These are phyloP conservation scores for Passer montanus DNA, from an alignment of 2,113 vertebrate genomes.

Conservation along the genomic window DNA sequence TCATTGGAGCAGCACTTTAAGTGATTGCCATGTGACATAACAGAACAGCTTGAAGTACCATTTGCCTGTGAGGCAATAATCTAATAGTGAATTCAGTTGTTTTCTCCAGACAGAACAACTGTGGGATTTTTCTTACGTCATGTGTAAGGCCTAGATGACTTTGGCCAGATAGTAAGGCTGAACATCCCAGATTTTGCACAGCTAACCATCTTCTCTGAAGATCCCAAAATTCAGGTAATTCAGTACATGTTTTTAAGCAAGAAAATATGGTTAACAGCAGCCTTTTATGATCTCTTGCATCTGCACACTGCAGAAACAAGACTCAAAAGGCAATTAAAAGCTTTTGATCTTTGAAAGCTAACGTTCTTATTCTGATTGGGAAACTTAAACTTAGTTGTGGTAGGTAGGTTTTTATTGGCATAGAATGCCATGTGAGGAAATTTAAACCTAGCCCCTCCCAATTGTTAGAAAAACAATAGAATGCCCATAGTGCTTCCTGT, in stretches of 20 bases:
- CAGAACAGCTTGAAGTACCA: neutral
- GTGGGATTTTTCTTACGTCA: neutral
- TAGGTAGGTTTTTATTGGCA: neutral
- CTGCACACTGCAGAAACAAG: neutral
- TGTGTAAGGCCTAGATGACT: neutral
- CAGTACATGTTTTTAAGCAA: neutral
- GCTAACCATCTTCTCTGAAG: neutral
- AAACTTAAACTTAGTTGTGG: neutral
- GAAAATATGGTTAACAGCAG: neutral
- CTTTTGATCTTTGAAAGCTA: neutral
- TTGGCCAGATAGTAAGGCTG: neutral
- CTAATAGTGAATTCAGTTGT: neutral
- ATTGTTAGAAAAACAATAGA: neutral
- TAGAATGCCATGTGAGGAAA: neutral
- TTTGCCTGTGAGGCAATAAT: neutral
- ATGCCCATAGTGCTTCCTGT: rapidly evolving
- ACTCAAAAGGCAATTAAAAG: neutral
- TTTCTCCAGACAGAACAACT: neutral
- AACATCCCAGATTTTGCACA: neutral
- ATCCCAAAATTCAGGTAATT: neutral
- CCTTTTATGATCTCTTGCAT: neutral
- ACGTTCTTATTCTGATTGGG: neutral
- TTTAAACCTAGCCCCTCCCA: neutral
- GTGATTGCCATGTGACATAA: neutral
- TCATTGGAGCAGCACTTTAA: neutral